phyloP scores from a whole-genome alignment of 2,113 vertebrate species.

The Hippopotamus amphibius region DNA sequence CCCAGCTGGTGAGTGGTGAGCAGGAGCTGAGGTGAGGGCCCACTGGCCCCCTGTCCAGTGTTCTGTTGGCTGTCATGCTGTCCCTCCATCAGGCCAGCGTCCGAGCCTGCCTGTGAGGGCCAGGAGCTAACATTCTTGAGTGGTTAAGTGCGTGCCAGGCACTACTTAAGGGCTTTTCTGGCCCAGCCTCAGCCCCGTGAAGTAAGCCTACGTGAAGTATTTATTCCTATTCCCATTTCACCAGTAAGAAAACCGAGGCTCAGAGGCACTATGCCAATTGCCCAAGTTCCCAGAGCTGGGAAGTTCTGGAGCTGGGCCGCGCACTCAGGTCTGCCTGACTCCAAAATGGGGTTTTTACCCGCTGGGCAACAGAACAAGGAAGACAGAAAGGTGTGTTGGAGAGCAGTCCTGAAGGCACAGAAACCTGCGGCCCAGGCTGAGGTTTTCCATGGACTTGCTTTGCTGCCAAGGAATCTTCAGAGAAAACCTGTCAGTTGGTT shows the following conservation, averaged over 20 bases:
- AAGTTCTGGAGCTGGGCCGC: background rate
- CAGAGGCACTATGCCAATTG: too few relatives aligned
- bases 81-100: background rate
- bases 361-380: background rate
- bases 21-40: background rate
- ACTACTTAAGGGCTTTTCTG: background rate
- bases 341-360: background rate
- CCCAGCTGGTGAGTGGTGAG: background rate
- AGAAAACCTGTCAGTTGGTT: constrained; percentile 13
- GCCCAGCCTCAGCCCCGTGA: background rate
- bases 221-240: background rate
- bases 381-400: background rate
- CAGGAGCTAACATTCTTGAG: background rate
- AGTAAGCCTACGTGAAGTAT: background rate
- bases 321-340: background rate
- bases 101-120: too few relatives aligned
- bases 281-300: too few relatives aligned
- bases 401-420: background rate
- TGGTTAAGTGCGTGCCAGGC: background rate
- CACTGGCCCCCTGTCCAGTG: background rate
- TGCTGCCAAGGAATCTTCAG: constrained; percentile 5
- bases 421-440: background rate
- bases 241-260: background rate
- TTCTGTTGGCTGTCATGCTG: background rate
- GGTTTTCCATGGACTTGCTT: background rate